phyloP scores from a whole-genome alignment of 2,113 vertebrate genomes.

The Serilophus lunatus region DNA sequence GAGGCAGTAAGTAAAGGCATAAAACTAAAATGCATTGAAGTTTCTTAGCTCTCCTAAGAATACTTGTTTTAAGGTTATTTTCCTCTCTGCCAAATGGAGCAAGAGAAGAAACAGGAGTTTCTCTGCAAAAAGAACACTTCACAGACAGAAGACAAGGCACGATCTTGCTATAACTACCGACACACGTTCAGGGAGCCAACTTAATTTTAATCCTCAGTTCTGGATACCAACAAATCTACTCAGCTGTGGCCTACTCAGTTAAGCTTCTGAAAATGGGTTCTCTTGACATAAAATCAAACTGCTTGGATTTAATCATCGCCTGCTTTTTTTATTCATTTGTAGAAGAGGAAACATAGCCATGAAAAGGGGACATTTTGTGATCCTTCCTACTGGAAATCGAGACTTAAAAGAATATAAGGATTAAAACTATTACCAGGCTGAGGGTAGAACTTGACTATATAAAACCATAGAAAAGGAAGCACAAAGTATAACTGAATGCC shows the following conservation, averaged over 20 bases:
- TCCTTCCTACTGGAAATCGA: background rate
- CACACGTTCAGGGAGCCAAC: background rate
- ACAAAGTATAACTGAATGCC: background rate
- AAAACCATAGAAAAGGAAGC: background rate
- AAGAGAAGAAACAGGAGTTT: background rate
- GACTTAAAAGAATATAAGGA: background rate
- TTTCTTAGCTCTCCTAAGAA: background rate
- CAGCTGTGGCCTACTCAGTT: background rate
- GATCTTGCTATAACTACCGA: background rate
- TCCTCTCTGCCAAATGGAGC: fast-evolving
- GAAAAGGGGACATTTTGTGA: background rate
- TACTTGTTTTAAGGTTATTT: background rate
- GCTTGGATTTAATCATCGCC: background rate
- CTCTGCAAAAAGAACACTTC: background rate
- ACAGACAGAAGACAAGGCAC: background rate
- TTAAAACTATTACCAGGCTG: background rate
- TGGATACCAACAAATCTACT: background rate
- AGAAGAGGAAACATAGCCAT: background rate
- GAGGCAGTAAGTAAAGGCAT: background rate
- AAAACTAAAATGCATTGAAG: background rate
- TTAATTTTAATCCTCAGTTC: background rate
- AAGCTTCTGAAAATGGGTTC: background rate
- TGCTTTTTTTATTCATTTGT: background rate
- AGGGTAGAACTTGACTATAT: background rate
- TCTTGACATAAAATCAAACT: background rate